Base-by-base conservation (phyloP, 2,888 invertebrate genomes). In the Baronia brevicornis region DNA sequence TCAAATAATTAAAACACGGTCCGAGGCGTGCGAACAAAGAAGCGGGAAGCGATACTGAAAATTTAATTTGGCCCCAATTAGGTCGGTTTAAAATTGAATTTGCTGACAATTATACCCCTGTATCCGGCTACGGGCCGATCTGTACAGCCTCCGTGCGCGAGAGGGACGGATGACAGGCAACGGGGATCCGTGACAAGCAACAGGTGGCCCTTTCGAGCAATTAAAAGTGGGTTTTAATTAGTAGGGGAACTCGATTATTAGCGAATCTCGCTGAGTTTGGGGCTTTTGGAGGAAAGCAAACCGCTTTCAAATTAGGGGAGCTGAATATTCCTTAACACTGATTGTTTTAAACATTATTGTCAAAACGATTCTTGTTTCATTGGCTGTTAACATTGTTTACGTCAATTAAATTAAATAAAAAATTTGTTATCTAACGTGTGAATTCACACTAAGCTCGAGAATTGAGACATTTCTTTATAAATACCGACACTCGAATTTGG, bases 201-300 rank as follows among this genome's bases (percentile, higher is more conserved):
- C 85, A 84, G 82, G 85, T 85, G 79, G 70, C 65, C 58, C 55
- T 72, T 65, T 69, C 54, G 51, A 70, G 74, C 82, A 85, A 84
- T 84, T 85, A 84, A 84, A 82, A 82, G 59, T 55, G 61, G 63
- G 59, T 74, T 80, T 77, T 84, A 84, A 84, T 85, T 84, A 82
- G 78, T 70, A 65, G 77, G 84, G 84, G 82, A 71, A 67, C 54
- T 63, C 63, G 69, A 71, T 80, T 78, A 82, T 82, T 77, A 77
- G 75, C 77, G 60, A 67, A 71, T 72, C 70, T 73, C 71, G 47
- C 51, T 51, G 55, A 65, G 69, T 66, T 75, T 59, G 61, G 54
- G 60, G 74, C 62, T 73, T 74, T 71, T 60, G 60, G 60, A 55
- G 74, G 69, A 68, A 75, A 71, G 65, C 65, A 66, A 73, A 72